Evolutionary conservation across 2,888 invertebrate genomes (phyloP), one percentile per base, ranked within the genome.

Genomic region (Chydorus sphaericus): DNA sequence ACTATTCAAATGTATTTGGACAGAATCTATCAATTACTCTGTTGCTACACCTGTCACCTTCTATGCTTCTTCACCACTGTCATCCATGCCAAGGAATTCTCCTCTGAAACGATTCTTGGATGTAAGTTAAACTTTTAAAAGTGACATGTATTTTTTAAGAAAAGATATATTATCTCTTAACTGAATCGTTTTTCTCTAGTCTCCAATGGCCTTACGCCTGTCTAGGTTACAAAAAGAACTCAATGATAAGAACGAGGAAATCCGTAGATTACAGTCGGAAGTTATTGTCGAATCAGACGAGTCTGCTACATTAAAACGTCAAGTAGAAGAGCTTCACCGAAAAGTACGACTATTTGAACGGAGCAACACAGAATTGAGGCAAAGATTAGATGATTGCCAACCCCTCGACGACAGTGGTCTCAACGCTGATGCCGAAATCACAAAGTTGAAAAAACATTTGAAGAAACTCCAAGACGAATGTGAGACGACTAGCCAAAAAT

Each of bases 381-480:
- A 44, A 28, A 8, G 44, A 4, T 10, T 44, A 8, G 26, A 28
- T 26, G 44, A 44, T 10, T 23, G 18, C 44, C 44, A 44, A 23
- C 44, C 28, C 14, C 44, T 28, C 11, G 44, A 44, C 6, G 23
- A 23, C n/a, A 26, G 26, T n/a, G 44, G 44, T 26, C 44, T 28
- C 26, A 28, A 44, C 20, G n/a, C 44, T 7, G 44, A 44, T 14
- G 26, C 14, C 4, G 26, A 44, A 44, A 44, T 44, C 44, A 44
- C 20, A 11, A 10, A 44, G 14, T 44, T 44, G 44, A 44, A 44
- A 26, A 44, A 44, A 20, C 14, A 26, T 11, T 16, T 44, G 4
- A 44, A 44, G 44, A 44, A 44, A 44, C 23, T 44, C 26, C 44
- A 44, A 44, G n/a, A 44, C 11, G 44, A 44, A 28, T 44, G 28